These are phyloP conservation scores for Ctenoplectra terminalis DNA, from an alignment of 1,140 invertebrate species.

Conservation along the genomic window DNA sequence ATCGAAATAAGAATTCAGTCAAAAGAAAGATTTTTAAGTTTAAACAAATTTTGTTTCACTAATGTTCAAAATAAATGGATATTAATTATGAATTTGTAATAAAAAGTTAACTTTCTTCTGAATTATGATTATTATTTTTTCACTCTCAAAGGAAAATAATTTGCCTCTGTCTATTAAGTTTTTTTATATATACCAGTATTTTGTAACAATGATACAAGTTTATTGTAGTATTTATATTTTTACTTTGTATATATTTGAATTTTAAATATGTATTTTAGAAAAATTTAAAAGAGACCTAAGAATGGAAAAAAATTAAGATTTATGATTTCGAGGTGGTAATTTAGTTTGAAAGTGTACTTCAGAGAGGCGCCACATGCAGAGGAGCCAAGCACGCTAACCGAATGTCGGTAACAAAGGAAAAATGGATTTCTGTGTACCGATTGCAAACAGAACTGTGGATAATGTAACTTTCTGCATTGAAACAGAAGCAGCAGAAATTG, in stretches of 20 bases:
- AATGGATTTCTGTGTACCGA: background rate
- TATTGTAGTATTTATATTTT: background rate
- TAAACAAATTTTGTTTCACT: too few species aligned
- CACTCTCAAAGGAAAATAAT: too few species aligned
- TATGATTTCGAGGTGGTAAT: background rate
- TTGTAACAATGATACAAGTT: background rate
- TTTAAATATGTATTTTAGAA: background rate
- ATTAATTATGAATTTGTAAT: too few species aligned
- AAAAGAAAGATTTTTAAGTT: too few species aligned
- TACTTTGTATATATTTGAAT: background rate
- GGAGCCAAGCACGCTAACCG: background rate
- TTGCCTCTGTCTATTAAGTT: too few species aligned
- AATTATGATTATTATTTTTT: too few species aligned
- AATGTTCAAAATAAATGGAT: too few species aligned
- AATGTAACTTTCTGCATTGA: background rate
- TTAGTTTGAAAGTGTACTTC: too few species aligned
- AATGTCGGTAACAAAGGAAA: conserved; percentile 14
- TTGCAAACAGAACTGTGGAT: background rate
- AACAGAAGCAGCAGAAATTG: background rate
- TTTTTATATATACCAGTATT: background rate
- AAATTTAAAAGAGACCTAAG: too few species aligned
- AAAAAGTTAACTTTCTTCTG: too few species aligned
- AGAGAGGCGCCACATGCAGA: conserved; percentile 5
- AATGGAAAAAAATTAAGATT: too few species aligned
- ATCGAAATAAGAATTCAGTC: too few species aligned